phyloP scores from a whole-genome alignment of 2,888 invertebrate genomes.

The Danaus chrysippus region DNA sequence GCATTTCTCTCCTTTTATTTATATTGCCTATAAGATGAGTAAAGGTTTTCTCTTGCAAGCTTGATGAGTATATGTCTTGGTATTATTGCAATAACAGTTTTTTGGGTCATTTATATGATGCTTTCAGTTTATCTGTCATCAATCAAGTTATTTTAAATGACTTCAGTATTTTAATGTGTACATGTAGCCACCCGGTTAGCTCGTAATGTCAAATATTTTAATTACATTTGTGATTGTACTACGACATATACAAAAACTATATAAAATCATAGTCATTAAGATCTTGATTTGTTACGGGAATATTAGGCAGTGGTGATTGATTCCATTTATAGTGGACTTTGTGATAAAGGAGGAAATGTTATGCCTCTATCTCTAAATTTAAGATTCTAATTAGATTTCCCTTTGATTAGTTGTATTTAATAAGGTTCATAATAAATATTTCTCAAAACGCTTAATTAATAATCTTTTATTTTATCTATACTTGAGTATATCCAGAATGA shows the following conservation, averaged over 20 bases:
- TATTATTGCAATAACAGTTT: not conserved
- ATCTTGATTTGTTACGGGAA: slow-evolving; percentile 53
- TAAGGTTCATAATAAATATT: slow-evolving; percentile 77
- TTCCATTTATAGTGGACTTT: slow-evolving; percentile 65
- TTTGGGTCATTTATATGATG: no score
- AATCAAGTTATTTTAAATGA: no score
- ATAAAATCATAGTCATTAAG: slow-evolving; percentile 59
- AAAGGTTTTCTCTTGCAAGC: slow-evolving; percentile 21
- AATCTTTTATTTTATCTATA: slow-evolving; percentile 42
- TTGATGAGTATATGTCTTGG: slow-evolving; percentile 13
- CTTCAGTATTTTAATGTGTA: no score
- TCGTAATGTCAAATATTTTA: no score
- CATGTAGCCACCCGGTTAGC: no score
- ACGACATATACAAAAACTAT: slow-evolving; percentile 66
- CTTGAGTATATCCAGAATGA: no score
- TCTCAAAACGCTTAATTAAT: slow-evolving; percentile 68
- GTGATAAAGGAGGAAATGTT: slow-evolving; percentile 76
- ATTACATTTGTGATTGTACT: slow-evolving; percentile 60
- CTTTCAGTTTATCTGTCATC: not conserved
- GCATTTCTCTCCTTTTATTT: slow-evolving; percentile 26
- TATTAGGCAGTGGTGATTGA: slow-evolving; percentile 59
- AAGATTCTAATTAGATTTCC: slow-evolving; percentile 70
- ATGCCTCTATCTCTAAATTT: slow-evolving; percentile 74
- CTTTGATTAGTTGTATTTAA: slow-evolving; percentile 73
- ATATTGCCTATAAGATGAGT: slow-evolving; percentile 19